phyloP scores from a whole-genome alignment of 1,140 invertebrate species.

The Zaprionus vittiger region DNA sequence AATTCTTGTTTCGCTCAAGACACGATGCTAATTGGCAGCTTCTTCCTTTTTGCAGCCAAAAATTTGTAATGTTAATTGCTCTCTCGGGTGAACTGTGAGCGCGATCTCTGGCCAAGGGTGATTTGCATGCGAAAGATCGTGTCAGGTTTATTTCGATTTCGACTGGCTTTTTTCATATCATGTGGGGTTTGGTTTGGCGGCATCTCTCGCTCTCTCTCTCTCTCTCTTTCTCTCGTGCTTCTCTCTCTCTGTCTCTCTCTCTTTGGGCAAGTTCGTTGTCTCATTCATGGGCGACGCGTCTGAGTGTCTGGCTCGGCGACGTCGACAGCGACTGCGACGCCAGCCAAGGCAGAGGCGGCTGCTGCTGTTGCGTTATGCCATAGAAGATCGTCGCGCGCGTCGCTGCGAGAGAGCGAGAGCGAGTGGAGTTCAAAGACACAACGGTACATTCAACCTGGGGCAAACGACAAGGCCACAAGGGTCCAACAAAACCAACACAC shows the following conservation, averaged over 20 bases:
- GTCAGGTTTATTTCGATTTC: slow-evolving; percentile 79
- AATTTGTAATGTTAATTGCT: slow-evolving; percentile 75
- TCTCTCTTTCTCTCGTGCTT: not conserved
- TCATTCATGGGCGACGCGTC: slow-evolving; percentile 79
- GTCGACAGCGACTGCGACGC: slow-evolving; percentile 11
- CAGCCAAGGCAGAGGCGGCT: slow-evolving; percentile 6
- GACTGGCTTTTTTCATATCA: slow-evolving; percentile 46
- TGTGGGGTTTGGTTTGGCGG: slow-evolving; percentile 41
- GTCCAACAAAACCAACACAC: slow-evolving; percentile 33
- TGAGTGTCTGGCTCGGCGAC: slow-evolving; percentile 69
- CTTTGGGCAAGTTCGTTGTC: slow-evolving; percentile 63
- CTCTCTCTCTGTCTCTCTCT: not conserved
- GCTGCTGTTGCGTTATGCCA: slow-evolving; percentile 67
- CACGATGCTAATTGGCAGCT: slow-evolving; percentile 66
- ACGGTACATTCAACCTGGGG: slow-evolving; percentile 77
- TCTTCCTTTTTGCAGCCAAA: slow-evolving; percentile 56
- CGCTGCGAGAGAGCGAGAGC: slow-evolving; percentile 3
- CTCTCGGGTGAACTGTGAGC: slow-evolving; percentile 5
- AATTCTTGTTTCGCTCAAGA: slow-evolving; percentile 39
- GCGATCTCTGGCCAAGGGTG: slow-evolving; percentile 18
- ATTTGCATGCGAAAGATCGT: slow-evolving; percentile 76
- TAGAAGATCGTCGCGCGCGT: slow-evolving; percentile 32
- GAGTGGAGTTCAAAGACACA: slow-evolving; percentile 75
- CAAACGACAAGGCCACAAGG: slow-evolving; percentile 71
- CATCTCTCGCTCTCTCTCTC: slow-evolving; percentile 23